Evolutionary conservation across 2,797 vertebrate species (phyloP).

Genomic region (Neosalanx taihuensis): DNA sequence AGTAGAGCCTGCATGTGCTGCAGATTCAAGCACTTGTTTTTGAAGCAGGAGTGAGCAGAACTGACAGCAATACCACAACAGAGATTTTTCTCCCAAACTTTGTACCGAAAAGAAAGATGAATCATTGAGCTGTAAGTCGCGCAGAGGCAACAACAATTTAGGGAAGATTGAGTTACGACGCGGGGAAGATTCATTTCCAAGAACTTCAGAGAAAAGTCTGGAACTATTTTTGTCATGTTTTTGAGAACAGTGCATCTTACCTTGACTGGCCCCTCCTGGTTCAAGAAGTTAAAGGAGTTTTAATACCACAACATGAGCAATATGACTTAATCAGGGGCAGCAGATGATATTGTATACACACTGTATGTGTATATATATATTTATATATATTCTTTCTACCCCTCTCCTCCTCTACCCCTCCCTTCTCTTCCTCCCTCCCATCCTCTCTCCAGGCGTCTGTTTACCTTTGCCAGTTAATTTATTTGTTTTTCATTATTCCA

Average conservation of each 20-base stretch:
- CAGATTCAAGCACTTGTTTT: slow-evolving; percentile 1
- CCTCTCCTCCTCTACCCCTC: no score
- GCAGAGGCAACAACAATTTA: background rate
- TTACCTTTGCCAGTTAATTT: background rate
- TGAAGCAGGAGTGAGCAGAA: background rate
- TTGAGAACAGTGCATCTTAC: background rate
- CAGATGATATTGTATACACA: background rate
- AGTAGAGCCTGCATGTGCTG: background rate
- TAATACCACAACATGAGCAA: background rate
- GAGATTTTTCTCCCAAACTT: background rate
- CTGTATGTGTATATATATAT: no score
- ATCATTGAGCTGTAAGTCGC: background rate
- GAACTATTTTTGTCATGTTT: slow-evolving; percentile 21
- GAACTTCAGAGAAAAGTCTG: slow-evolving; percentile 4
- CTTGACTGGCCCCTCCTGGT: background rate
- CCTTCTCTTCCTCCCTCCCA: background rate
- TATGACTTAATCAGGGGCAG: background rate
- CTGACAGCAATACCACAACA: background rate
- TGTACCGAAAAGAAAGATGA: slow-evolving; percentile 3
- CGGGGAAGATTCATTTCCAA: slow-evolving; percentile 12
- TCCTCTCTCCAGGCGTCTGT: background rate
- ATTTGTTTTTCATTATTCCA: background rate
- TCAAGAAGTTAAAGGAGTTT: background rate
- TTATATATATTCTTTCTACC: no score
- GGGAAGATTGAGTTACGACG: slow-evolving; percentile 27